These are phyloP conservation scores for Psilopsiagon aymara DNA, from an alignment of 2,113 vertebrate species.

Conservation along the genomic window DNA sequence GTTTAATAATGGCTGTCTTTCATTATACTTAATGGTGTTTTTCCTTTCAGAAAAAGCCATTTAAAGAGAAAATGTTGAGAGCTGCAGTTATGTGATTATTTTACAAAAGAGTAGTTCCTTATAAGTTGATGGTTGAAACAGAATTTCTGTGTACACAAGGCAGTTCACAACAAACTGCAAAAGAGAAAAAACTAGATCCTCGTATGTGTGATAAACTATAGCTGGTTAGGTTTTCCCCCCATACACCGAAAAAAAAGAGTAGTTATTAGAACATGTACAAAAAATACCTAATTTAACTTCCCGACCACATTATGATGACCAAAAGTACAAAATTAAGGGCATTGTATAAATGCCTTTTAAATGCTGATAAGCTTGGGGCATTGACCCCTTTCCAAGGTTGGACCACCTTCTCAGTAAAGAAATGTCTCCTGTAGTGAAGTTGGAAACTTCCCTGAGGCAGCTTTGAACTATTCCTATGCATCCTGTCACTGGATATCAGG, in stretches of 20 bases:
- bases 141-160: not conserved
- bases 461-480: not conserved
- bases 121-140: not conserved
- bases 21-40: conserved; percentile 49
- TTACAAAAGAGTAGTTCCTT: conserved; percentile 18
- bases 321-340: not conserved
- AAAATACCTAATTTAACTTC: not conserved
- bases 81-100: conserved; percentile 60
- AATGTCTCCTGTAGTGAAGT: not conserved
- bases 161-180: not conserved
- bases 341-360: not conserved
- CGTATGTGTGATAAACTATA: not conserved
- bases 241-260: not conserved
- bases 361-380: not conserved
- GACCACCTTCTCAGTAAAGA: not conserved
- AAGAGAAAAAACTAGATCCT: not conserved
- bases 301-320: not conserved
- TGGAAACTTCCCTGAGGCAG: not conserved
- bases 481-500: not conserved
- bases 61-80: conserved; percentile 53
- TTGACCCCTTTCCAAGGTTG: not conserved
- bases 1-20: conserved; percentile 61
- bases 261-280: not conserved
- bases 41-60: conserved; percentile 54
- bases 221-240: not conserved